Conservation (phyloP, 2,797 vertebrate species). For the Novumbra hubbsi region DNA sequence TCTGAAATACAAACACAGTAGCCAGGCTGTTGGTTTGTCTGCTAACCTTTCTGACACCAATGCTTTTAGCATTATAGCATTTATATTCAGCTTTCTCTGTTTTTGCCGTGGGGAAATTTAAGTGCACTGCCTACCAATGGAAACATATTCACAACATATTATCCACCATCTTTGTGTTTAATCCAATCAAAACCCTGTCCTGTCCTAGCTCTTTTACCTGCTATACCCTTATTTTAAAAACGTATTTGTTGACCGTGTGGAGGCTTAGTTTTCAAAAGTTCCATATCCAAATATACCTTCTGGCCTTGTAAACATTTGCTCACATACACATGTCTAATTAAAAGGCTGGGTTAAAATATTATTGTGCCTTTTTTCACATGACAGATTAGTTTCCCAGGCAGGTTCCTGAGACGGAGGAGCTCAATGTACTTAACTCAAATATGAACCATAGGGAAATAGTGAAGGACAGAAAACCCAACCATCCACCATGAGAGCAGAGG, state of each 20-base stretch:
- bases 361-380: neutral
- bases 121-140: no score
- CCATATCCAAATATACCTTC: neutral
- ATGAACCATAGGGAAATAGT: neutral
- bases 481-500: neutral
- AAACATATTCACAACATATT: no score
- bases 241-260: neutral
- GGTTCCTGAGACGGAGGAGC: neutral
- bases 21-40: neutral
- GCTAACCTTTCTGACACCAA: neutral
- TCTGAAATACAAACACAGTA: neutral
- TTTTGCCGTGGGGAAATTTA: no score
- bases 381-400: neutral
- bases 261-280: neutral
- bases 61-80: neutral
- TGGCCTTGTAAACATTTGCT: constrained; percentile 5
- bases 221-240: neutral
- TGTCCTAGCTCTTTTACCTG: neutral
- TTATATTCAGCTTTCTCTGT: neutral
- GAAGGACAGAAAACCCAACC: neutral
- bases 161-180: constrained; percentile 3
- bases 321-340: neutral
- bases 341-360: constrained; percentile 8
- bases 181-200: neutral
- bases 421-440: constrained; percentile 1